These are phyloP conservation scores for Drosophila novamexicana DNA, from an alignment of 1,140 invertebrate genomes.

Conservation along the genomic window DNA sequence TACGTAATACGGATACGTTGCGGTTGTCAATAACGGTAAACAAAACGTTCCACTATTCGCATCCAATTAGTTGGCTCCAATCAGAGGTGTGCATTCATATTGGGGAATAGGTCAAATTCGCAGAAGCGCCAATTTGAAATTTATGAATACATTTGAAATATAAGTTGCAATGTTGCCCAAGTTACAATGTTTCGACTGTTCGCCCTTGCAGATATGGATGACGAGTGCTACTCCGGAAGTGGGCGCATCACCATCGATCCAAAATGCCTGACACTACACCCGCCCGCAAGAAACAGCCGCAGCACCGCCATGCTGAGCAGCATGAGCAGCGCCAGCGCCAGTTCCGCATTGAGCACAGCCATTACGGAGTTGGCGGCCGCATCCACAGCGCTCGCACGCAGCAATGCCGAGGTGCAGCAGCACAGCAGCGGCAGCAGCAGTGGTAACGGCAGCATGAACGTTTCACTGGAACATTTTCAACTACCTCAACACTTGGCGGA, in stretches of 20 bases:
- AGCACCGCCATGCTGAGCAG: conserved; percentile 50
- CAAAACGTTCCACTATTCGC: too few species aligned
- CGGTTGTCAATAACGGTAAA: too few species aligned
- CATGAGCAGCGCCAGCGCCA: conserved; percentile 45
- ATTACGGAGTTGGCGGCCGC: conserved; percentile 38
- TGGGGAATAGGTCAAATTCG: too few species aligned
- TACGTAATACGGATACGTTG: too few species aligned
- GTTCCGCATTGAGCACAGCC: conserved; percentile 54
- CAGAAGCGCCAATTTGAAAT: too few species aligned
- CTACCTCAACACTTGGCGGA: conserved; percentile 69
- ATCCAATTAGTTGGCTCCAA: too few species aligned
- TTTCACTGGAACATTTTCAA: conserved; percentile 60
- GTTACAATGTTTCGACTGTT: neutral
- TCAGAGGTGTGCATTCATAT: too few species aligned
- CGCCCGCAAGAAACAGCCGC: conserved; percentile 59
- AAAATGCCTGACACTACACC: conserved; percentile 72
- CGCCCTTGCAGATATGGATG: conserved; percentile 89
- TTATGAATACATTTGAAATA: too few species aligned
- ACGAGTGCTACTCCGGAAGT: conserved; percentile 90
- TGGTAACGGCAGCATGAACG: conserved; percentile 31
- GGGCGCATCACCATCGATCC: conserved; percentile 75
- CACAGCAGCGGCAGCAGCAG: conserved; percentile 24
- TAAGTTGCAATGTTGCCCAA: neutral
- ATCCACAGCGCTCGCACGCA: conserved; percentile 13
- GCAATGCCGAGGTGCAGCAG: conserved; percentile 39